A percentile compares a stretch with the other conserved stretches of the same genome.
phyloP scores from a whole-genome alignment of 2,888 invertebrate species.

The Caenorhabditis sp. region DNA sequence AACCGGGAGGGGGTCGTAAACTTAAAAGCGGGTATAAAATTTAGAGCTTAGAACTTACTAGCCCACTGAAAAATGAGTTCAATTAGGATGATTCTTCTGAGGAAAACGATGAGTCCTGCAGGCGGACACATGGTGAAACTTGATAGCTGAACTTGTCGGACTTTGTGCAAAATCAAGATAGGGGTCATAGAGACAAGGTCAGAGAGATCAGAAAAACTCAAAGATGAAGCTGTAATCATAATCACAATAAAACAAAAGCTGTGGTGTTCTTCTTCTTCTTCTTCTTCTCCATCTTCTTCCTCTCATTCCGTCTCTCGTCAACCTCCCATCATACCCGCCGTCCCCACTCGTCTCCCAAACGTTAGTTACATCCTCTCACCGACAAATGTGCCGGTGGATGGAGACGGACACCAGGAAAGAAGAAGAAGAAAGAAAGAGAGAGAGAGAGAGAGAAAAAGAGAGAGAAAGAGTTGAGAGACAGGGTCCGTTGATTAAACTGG shows the following conservation, averaged over 20 bases:
- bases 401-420: conserved; percentile 19
- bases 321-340: conserved; percentile 24
- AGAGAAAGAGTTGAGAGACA: conserved; percentile 15
- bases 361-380: conserved; percentile 43
- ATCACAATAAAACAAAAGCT: conserved; percentile 10
- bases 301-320: conserved; percentile 14
- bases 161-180: conserved; percentile 25
- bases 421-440: too few species aligned
- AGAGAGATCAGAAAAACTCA: not conserved
- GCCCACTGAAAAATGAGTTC: too few species aligned
- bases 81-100: not conserved
- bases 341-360: conserved; percentile 26
- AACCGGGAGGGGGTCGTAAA: conserved; percentile 26
- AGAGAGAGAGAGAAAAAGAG: not conserved
- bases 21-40: conserved; percentile 45
- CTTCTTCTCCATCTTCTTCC: conserved; percentile 1
- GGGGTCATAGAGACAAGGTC: conserved; percentile 6
- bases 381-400: conserved; percentile 38
- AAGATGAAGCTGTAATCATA: not conserved
- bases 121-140: conserved; percentile 24
- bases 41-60: too few species aligned
- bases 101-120: not conserved
- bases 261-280: not conserved
- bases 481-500: conserved; percentile 43
- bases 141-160: conserved; percentile 40